Percentiles rank a stretch among this genome's conserved stretches.
Evolutionary conservation across 2,888 invertebrate species (phyloP).

Genomic region (Cephus rjabovi): DNA sequence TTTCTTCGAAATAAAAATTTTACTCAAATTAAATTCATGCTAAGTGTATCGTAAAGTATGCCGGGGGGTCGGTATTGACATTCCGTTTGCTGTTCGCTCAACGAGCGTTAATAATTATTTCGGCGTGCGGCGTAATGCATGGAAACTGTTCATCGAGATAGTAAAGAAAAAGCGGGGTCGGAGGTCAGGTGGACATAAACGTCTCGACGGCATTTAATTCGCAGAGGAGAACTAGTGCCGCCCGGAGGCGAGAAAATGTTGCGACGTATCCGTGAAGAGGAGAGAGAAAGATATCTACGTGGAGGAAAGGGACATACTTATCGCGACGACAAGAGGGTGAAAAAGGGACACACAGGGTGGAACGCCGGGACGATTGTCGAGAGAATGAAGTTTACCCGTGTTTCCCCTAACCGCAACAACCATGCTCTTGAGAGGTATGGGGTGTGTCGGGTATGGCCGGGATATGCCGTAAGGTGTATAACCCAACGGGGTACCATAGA

Average conservation of each 20-base stretch:
- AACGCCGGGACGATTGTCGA: neutral
- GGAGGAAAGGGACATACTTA: neutral
- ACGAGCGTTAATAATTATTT: neutral
- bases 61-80: neutral
- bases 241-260: neutral
- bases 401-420: conserved; percentile 27
- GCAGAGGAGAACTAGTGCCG: neutral
- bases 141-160: neutral
- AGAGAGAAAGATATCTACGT: neutral
- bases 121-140: neutral
- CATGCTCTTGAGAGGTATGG: neutral
- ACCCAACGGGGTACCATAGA: conserved; percentile 5
- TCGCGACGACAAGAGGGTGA: neutral
- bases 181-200: neutral
- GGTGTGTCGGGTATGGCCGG: neutral
- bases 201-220: neutral
- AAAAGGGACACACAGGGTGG: neutral
- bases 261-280: neutral
- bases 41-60: neutral
- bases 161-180: neutral
- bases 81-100: neutral
- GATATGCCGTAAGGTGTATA: conserved; percentile 5
- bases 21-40: neutral
- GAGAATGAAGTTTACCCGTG: conserved; percentile 32
- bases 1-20: neutral